A percentile compares a stretch with the other conserved stretches of the same genome.
Evolutionary conservation across 2,888 invertebrate species (phyloP).

Genomic region (Andrena hattorfiana): DNA sequence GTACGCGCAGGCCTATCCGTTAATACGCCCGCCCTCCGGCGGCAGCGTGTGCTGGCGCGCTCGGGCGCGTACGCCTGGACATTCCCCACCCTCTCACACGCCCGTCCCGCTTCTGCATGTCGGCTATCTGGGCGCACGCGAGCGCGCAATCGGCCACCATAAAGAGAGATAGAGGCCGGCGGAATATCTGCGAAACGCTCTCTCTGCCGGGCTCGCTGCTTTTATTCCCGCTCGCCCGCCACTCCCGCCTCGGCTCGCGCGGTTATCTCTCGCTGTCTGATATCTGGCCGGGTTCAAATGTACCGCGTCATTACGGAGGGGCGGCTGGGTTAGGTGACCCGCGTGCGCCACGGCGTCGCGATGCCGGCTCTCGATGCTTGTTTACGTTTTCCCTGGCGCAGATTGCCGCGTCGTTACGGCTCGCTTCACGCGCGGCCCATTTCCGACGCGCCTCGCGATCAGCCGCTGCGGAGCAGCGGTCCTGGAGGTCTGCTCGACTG

Average conservation of each 20-base stretch:
- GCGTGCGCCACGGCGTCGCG: conserved; percentile 13
- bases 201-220: conserved; percentile 51
- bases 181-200: conserved; percentile 69
- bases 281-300: conserved; percentile 63
- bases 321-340: conserved; percentile 15
- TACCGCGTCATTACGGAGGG: conserved; percentile 53
- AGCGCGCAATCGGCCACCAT: conserved; percentile 71
- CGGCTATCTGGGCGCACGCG: conserved; percentile 63
- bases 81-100: conserved; percentile 13
- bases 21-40: conserved; percentile 36
- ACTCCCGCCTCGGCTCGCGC: conserved; percentile 33
- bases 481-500: not conserved
- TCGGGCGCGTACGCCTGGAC: conserved; percentile 22
- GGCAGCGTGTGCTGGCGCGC: not conserved
- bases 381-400: conserved; percentile 44
- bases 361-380: conserved; percentile 37
- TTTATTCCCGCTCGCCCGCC: conserved; percentile 60
- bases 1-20: conserved; percentile 33
- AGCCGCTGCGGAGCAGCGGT: not conserved
- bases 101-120: conserved; percentile 45
- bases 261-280: conserved; percentile 63
- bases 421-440: conserved; percentile 33
- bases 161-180: conserved; percentile 70
- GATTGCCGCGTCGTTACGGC: conserved; percentile 38
- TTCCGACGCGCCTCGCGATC: conserved; percentile 38